Evolutionary conservation across 2,797 vertebrate genomes (phyloP), one percentile per base, ranked within the genome.

Genomic region (Chlorospingus semifuscus): DNA sequence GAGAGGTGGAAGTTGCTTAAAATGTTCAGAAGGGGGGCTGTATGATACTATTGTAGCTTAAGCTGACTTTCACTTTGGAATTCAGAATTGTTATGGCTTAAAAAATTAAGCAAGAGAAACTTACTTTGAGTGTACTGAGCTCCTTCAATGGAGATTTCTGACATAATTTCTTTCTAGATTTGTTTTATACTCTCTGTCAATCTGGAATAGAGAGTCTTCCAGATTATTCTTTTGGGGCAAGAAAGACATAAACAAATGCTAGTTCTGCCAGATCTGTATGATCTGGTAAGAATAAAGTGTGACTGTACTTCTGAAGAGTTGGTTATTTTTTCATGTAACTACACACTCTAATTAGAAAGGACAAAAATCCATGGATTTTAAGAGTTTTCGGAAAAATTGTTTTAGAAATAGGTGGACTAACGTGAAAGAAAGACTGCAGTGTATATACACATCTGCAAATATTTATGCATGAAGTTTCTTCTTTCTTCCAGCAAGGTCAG

Each of bases 111-210:
- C 5, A 49, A 24, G 4, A 11, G 18, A 44, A 55, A 34, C 12
- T 15, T 49, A 9, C 22, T 77, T 64, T 81, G 30, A 82, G 47
- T 0, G 2, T 55, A 37, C 15, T n/a, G 21, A 74, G 12, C 12
- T 68, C 26, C 24, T 59, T 39, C 69, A 70, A 23, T 21, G n/a
- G 53, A 66, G 17, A 9, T 70, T 1, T 60, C 66, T 60, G 8
- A 8, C 42, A 6, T 30, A 1, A n/a, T 32, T 88, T 85, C 19
- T 56, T 12, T 78, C 30, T 4, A 29, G 15, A 27, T 21, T 26
- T 55, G 6, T 61, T 2, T 42, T 83, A 8, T 0, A 0, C 8
- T 37, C 4, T 26, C 34, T 77, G 5, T 60, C 14, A 8, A 0
- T 68, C n/a, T 79, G 30, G 14, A 82, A 41, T 46, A 34, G 29